Base-by-base conservation (phyloP, 2,888 invertebrate genomes). In the Scaptomyza tumidula region DNA sequence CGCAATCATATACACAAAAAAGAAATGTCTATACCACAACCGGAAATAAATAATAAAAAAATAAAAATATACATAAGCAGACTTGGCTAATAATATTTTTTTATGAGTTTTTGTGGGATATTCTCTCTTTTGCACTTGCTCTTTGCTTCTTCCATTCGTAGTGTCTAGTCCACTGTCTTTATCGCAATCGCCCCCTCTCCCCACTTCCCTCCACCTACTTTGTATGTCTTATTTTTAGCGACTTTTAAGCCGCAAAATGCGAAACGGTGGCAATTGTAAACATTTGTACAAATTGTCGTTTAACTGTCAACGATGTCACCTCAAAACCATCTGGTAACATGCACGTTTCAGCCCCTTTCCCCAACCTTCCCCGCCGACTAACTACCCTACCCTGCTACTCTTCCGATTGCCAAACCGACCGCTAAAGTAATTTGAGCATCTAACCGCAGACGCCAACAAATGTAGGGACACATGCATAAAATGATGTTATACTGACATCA, bases 281-380 rank as follows among this genome's bases (percentile, higher is more conserved):
- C 75, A 71, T 77, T 86, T 72, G 70, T 69, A 86, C 82, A 86
- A 81, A 84, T 84, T 72, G 82, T 84, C 82, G 75, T 81, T 75
- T 80, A 66, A 54, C 71, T 71, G 67, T 66, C 80, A 54, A 41
- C 45, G 57, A 63, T 80, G 83, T 75, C 86, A 86, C 80, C 71
- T 71, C 57, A 54, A 64, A 74, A 63, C 55, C 55, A 31, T 73
- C 69, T 37, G 45, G 49, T 31, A 72, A 68, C 61, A 69, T 60
- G 53, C 65, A 54, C 67, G 66, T 53, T 44, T 41, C 57, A 56
- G 57, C 33, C 24, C 27, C 50, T 14, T 49, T 49, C 37, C 43
- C 29, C 16, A 6, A 6, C 14, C 14, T 19, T 6, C 19, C 16
- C 7, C 52, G 4, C 4, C n/a, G 6, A 4, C n/a, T 11, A 6